Evolutionary conservation across 2,888 invertebrate genomes (phyloP).

Genomic region (Diarsia mendica): DNA sequence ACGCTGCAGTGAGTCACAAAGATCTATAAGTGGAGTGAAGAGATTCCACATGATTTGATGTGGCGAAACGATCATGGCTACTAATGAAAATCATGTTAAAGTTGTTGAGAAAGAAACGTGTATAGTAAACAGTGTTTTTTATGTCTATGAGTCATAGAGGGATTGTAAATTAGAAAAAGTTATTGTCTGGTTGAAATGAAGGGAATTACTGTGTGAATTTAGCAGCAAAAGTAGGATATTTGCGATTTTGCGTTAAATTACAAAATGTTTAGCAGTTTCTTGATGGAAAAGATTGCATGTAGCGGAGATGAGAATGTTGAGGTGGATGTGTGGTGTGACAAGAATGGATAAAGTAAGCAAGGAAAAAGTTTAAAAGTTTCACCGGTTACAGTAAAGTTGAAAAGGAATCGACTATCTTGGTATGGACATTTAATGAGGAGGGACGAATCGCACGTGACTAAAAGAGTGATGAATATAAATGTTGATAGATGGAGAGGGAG

Average conservation of each 20-base stretch:
- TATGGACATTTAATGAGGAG: too few species aligned
- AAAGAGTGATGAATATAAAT: too few species aligned
- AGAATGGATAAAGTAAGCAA: too few species aligned
- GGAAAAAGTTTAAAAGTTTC: too few species aligned
- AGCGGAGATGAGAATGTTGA: too few species aligned
- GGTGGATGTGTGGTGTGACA: too few species aligned
- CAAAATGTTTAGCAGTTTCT: not conserved
- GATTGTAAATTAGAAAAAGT: constrained; percentile 3
- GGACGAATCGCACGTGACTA: not conserved
- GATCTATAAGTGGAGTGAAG: constrained; percentile 56
- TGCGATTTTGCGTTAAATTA: too few species aligned
- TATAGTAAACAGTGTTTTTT: constrained; percentile 7
- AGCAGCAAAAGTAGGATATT: not conserved
- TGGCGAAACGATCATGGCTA: constrained; percentile 30
- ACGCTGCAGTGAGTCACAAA: constrained; percentile 56
- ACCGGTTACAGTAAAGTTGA: too few species aligned
- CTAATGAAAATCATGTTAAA: constrained; percentile 41
- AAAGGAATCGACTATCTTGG: too few species aligned
- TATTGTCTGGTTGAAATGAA: not conserved
- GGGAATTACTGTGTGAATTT: not conserved
- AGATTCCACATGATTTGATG: constrained; percentile 40
- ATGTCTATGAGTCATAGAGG: constrained; percentile 28
- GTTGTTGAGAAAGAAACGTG: constrained; percentile 14
- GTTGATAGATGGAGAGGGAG: too few species aligned
- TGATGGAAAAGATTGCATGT: too few species aligned